Evolutionary conservation across 53 echinoderm and acorn worm genomes (phyloP).

Genomic region (Luidia sarsii): DNA sequence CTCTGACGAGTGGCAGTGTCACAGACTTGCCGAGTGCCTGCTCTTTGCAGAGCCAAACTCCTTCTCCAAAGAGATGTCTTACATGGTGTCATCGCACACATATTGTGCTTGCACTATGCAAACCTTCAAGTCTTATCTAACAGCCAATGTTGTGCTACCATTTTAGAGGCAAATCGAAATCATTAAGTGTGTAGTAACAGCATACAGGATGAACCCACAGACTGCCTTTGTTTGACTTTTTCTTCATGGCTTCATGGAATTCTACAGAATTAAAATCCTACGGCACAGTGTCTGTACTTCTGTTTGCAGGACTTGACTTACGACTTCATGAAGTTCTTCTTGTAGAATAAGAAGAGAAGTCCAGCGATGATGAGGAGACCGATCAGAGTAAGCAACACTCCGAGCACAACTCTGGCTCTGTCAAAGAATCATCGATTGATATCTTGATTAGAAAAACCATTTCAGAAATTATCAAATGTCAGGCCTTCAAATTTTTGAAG

Average conservation of each 20-base stretch:
- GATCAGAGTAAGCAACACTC: background rate
- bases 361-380: slow-evolving; percentile 6
- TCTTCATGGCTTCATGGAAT: background rate
- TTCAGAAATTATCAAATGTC: background rate
- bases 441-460: background rate
- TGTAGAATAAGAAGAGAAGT: background rate
- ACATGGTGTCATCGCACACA: too few species aligned
- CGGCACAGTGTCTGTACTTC: background rate
- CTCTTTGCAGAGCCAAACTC: too few species aligned
- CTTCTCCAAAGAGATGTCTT: too few species aligned
- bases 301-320: background rate
- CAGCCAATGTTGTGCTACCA: too few species aligned
- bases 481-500: background rate
- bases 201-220: too few species aligned
- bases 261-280: background rate
- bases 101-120: too few species aligned
- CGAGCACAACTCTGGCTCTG: slow-evolving; percentile 12
- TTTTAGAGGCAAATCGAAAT: too few species aligned
- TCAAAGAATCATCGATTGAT: background rate
- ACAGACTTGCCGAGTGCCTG: too few species aligned
- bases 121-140: too few species aligned
- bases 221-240: background rate
- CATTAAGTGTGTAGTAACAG: too few species aligned
- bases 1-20: too few species aligned
- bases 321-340: background rate